phyloP scores from a whole-genome alignment of 64 coral and sea anemone genomes.

The Pachyseris speciosa region DNA sequence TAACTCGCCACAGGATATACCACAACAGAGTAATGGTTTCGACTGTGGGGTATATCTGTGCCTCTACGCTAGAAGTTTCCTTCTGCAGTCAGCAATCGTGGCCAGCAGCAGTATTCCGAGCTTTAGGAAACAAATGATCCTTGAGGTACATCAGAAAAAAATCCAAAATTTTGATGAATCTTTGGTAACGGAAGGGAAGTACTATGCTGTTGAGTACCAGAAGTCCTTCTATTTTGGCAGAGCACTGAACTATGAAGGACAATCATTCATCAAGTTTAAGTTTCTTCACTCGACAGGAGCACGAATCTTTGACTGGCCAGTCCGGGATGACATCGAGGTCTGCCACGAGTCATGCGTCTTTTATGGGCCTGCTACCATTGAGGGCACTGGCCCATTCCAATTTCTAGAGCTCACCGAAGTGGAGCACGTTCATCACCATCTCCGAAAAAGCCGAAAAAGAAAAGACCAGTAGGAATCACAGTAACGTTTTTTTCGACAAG shows the following conservation, averaged over 20 bases:
- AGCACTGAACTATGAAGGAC: conserved; percentile 11
- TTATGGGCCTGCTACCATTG: conserved; percentile 21
- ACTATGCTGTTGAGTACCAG: conserved; percentile 55
- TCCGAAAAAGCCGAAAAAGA: conserved; percentile 12
- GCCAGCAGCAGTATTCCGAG: background rate
- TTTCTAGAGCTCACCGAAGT: background rate
- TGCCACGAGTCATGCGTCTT: conserved; percentile 31
- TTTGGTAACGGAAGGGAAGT: conserved; percentile 10
- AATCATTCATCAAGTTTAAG: conserved; percentile 21
- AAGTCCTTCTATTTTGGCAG: conserved; percentile 64
- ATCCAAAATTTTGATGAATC: conserved; percentile 49
- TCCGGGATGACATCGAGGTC: conserved; percentile 24
- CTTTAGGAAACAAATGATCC: conserved; percentile 51
- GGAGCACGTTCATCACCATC: conserved; percentile 13
- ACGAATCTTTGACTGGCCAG: conserved; percentile 26
- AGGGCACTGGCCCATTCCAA: conserved; percentile 3
- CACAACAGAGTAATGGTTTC: conserved; percentile 62
- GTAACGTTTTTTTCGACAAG: no score
- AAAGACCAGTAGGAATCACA: no score
- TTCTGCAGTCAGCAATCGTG: conserved; percentile 28
- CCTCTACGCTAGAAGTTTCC: conserved; percentile 50
- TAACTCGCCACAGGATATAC: conserved; percentile 48
- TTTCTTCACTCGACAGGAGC: conserved; percentile 47
- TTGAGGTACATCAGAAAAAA: conserved; percentile 57
- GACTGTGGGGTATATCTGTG: conserved; percentile 68